A percentile compares a stretch with the other conserved stretches of the same genome.
phyloP scores from a whole-genome alignment of 2,888 invertebrate genomes.

The Synergus laeviventris region DNA sequence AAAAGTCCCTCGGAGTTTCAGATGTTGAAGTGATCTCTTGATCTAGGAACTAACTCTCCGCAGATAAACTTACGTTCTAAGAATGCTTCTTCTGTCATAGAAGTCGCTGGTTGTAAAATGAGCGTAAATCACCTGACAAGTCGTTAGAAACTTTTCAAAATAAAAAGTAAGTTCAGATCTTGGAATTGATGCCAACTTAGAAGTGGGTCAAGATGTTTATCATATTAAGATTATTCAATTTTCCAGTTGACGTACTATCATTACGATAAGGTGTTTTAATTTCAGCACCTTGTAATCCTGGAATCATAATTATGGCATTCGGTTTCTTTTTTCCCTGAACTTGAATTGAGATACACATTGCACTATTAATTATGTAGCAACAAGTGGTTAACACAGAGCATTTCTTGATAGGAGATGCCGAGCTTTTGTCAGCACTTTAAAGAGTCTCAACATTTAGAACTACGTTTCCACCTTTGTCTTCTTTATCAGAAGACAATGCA shows the following conservation, averaged over 20 bases:
- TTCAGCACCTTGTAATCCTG: constrained; percentile 12
- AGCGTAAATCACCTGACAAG: constrained; percentile 42
- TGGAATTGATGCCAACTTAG: neutral
- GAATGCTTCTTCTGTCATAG: constrained; percentile 29
- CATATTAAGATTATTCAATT: no score
- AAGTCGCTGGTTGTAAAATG: constrained; percentile 39
- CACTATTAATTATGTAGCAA: constrained; percentile 25
- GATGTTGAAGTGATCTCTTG: constrained; percentile 1
- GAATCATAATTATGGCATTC: neutral
- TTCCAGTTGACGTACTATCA: no score
- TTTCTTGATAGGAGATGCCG: neutral
- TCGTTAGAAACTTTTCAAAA: constrained; percentile 41
- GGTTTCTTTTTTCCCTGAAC: constrained; percentile 10
- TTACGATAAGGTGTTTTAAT: neutral
- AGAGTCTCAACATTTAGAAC: constrained; percentile 11
- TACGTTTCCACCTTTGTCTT: constrained; percentile 12
- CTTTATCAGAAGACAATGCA: neutral
- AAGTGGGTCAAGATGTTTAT: constrained; percentile 2
- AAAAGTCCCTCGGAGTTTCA: constrained; percentile 18
- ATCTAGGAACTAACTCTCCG: constrained; percentile 37
- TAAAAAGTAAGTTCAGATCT: constrained; percentile 47
- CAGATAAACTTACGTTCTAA: constrained; percentile 42
- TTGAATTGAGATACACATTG: neutral
- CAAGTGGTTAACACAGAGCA: constrained; percentile 1
- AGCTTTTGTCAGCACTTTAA: constrained; percentile 8